Base-by-base conservation (phyloP, 2,113 vertebrate species). In the Talpa occidentalis region DNA sequence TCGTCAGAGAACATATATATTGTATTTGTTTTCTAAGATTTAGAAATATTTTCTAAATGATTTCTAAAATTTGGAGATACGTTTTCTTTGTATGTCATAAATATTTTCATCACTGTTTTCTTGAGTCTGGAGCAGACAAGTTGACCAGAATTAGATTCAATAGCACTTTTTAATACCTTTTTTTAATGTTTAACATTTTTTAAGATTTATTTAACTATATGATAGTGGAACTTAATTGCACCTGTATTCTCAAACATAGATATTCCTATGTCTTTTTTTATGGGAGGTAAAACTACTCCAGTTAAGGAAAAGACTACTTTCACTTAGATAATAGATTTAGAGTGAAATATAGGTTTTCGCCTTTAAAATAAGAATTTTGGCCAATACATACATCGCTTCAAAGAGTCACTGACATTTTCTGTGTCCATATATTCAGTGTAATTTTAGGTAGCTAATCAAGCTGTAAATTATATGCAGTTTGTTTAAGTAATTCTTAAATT, bases 11-110 rank as follows among this genome's bases (percentile, higher is more conserved):
- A 80, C 37, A 59, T 80, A 37, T 67, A 49, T n/a, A 32, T 35
- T 72, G 76, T 70, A 40, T 81, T 77, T 90, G 42, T 32, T 76
- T 94, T 82, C 83, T 86, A 44, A 87, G 84, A 73, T 93, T 66
- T 54, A 44, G 49, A 81, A 74, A 14, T 94, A 77, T 66, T 90
- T 42, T n/a, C n/a, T n/a, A n/a, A n/a, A n/a, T n/a, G n/a, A n/a
- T 76, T 94, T 82, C 83, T 86, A 44, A 87, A 79, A 73, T 93
- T 66, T 54, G 40, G 49, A 81, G 69, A 14, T 94, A 77, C n/a
- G n/a, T n/a, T 66, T 90, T 81, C 10, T 92, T 80, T 80, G 91
- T 81, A 56, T 64, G 30, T 85, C 11, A 64, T 69, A 40, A 86
- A 82, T 32, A 79, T 59, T 52, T 37, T 94, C 81, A 64, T 66